Base-by-base conservation (phyloP, 1,140 invertebrate genomes). In the Tetragonula clypearis region DNA sequence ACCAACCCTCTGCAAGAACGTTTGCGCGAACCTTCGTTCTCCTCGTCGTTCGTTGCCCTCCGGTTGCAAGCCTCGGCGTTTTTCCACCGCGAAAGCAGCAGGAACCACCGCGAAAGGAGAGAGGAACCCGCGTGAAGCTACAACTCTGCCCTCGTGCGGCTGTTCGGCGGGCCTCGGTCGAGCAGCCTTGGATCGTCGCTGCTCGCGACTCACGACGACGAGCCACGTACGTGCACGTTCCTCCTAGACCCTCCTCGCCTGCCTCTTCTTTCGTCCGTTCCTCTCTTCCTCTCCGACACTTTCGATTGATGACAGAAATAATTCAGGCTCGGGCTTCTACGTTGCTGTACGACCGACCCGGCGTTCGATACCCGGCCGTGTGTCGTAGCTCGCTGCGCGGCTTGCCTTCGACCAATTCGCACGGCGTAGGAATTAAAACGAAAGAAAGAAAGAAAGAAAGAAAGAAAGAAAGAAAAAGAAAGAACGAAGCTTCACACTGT, bases 71-170 rank as follows among this genome's bases (percentile, higher is more conserved):
- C 26, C 41, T 8, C 6, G 8, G 30, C 35, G 19, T 35, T 30
- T 30, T 30, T 26, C 66, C 55, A 65, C 62, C 73, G 75, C 56
- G 49, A 49, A 35, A 35, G 35, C 2, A 35, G 35, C 2, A 35
- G 53, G 68, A 80, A 72, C 35, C 58, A 60, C 72, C 65, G 82
- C 55, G 85, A 56, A 68, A 84, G 73, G 30, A 35, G 62, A 66
- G 30, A 35, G 62, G 78, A 82, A 71, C 55, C 82, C 86, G 60
- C 86, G 69, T 12, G 76, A 85, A 79, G 84, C 84, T 81, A 82
- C 83, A 49, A 83, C 68, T 56, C 84, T 88, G 76, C 83, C 79
- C 78, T 77, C 74, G 75, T 35, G 26, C n/a, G 82, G 82, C 82
- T 75, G 71, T 65, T 79, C 73, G 55, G 41, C 12, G 55, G 17